phyloP scores from a whole-genome alignment of 2,888 invertebrate species.

The Sphecodes monilicornis region DNA sequence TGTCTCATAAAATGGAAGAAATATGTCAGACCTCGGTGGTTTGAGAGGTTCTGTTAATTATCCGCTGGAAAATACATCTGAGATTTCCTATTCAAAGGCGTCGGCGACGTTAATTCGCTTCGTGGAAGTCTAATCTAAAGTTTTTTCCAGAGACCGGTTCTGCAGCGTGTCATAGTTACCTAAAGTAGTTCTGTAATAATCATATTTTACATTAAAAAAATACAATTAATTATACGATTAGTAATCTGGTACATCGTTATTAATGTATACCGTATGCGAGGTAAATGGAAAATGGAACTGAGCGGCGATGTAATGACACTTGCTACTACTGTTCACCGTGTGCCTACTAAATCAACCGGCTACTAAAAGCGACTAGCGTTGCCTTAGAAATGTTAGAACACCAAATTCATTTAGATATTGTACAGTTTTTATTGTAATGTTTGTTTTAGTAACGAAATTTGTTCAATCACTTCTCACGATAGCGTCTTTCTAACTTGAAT shows the following conservation, averaged over 20 bases:
- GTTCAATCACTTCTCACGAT: no score
- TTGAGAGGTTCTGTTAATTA: not conserved
- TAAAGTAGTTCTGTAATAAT: not conserved
- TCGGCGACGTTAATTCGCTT: slow-evolving; percentile 6
- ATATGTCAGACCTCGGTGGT: not conserved
- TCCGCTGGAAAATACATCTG: not conserved
- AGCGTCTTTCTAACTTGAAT: no score
- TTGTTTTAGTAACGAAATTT: no score
- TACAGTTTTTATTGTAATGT: no score
- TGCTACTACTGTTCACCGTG: not conserved
- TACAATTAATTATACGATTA: not conserved
- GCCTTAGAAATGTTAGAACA: no score
- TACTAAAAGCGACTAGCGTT: no score
- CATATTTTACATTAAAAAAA: not conserved
- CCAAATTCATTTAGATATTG: no score
- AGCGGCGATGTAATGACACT: not conserved
- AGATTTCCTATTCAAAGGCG: not conserved
- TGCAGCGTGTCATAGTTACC: not conserved
- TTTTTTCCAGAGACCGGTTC: slow-evolving; percentile 10
- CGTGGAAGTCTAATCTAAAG: not conserved
- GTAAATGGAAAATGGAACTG: not conserved
- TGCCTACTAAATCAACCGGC: no score
- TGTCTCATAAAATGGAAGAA: not conserved
- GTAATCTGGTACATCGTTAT: not conserved
- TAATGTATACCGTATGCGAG: not conserved